A percentile compares a stretch with the other conserved stretches of the same genome.
phyloP scores from a whole-genome alignment of 2,888 invertebrate genomes.

The Corbicula japonica region DNA sequence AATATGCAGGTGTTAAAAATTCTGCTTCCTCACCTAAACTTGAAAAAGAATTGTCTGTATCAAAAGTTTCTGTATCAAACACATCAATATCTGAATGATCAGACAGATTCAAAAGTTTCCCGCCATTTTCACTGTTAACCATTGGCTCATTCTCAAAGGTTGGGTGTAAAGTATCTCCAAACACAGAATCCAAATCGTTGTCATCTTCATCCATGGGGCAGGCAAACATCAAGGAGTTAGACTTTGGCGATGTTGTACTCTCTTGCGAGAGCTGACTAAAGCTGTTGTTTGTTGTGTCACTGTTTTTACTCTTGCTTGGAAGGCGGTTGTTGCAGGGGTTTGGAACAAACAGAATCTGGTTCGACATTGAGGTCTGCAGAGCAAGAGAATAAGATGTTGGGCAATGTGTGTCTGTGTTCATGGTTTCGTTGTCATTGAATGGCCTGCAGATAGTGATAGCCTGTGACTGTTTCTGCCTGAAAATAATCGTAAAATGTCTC shows the following conservation, averaged over 20 bases:
- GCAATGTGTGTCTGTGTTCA: not conserved
- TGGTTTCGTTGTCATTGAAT: constrained; percentile 23
- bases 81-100: constrained; percentile 33
- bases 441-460: constrained; percentile 25
- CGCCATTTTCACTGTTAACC: constrained; percentile 6
- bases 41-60: constrained; percentile 28
- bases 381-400: constrained; percentile 1
- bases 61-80: constrained; percentile 29
- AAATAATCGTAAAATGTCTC: no score
- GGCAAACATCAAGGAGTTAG: constrained; percentile 50
- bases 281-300: not conserved
- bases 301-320: not conserved
- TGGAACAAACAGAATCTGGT: constrained; percentile 51
- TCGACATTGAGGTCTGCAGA: constrained; percentile 9
- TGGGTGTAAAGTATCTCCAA: constrained; percentile 22
- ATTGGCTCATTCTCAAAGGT: constrained; percentile 21
- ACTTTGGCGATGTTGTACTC: constrained; percentile 23
- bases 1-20: constrained; percentile 60
- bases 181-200: constrained; percentile 34
- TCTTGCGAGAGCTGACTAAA: constrained; percentile 53
- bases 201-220: constrained; percentile 48
- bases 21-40: constrained; percentile 49
- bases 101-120: constrained; percentile 9
- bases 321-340: constrained; percentile 17
- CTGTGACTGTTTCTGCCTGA: constrained; percentile 25